phyloP scores from a whole-genome alignment of 2,113 vertebrate genomes.

The Tragulus kanchil region DNA sequence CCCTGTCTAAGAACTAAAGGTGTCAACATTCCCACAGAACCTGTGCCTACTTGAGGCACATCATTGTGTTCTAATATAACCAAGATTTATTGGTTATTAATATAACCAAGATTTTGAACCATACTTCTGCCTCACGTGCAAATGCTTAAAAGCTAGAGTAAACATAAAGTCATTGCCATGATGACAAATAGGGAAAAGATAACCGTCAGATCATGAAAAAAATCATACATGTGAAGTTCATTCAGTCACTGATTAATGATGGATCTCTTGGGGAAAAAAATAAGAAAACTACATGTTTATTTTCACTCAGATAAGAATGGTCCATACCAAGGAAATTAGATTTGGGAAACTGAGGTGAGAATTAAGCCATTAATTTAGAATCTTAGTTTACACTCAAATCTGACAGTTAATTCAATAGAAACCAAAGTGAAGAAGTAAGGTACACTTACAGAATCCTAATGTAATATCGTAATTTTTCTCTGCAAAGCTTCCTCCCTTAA shows the following conservation, averaged over 20 bases:
- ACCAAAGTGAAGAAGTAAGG: neutral
- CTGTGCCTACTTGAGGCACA: too few species aligned
- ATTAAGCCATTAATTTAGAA: neutral
- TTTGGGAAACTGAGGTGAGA: neutral
- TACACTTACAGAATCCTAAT: neutral
- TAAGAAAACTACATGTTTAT: neutral
- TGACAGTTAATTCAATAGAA: neutral
- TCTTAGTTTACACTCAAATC: neutral
- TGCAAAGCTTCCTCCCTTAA: neutral
- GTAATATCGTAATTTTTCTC: neutral
- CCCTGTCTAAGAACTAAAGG: neutral
- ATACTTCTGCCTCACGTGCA: neutral
- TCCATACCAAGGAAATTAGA: neutral
- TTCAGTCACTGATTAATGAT: neutral
- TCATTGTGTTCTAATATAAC: neutral
- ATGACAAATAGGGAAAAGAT: neutral
- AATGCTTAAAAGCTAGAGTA: neutral
- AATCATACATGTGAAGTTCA: neutral
- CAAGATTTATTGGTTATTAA: neutral
- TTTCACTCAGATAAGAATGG: neutral
- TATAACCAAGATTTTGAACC: neutral
- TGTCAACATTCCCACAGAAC: neutral
- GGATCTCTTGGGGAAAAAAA: neutral
- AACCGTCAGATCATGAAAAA: neutral
- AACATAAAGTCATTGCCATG: neutral